Evolutionary conservation across 1,140 invertebrate species (phyloP), one percentile per base, ranked within the genome.

Genomic region (Thereuonema tuberculata): DNA sequence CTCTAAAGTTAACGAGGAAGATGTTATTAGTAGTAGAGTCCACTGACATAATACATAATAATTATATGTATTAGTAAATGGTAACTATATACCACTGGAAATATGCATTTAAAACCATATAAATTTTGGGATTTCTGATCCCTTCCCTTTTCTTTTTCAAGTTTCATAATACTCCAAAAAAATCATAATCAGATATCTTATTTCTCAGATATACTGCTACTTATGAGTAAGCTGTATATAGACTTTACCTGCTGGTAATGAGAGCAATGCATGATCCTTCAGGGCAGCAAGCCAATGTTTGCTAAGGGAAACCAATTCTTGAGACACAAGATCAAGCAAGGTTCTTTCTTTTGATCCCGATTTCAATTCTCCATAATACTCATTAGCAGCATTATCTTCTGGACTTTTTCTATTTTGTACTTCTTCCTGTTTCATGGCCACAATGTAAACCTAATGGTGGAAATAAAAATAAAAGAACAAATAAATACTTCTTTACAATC

Each of bases 211-310:
- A n/a, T n/a, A n/a, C n/a, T n/a, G n/a, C n/a, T n/a, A n/a, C n/a
- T n/a, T n/a, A n/a, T n/a, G n/a, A n/a, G n/a, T n/a, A n/a, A n/a
- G n/a, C n/a, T n/a, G n/a, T n/a, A n/a, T n/a, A n/a, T n/a, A n/a
- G n/a, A n/a, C n/a, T n/a, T n/a, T 73, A 87, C 85, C 85, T 63
- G 85, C 78, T 1, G 95, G 93, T 61, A 99, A 76, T 65, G 93
- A 91, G 12, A 99, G 74, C 37, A 99, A 75, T 1, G 96, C 94
- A 70, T 98, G 87, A 78, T 99, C 96, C 72, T 86, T 86, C 58
- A 99, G 76, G 1, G 93, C 92, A 3, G 89, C 85, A 17, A 97
- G 74, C 96, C 96, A 99, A 73, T 97, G 86, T 63, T 89, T 84
- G 60, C 92, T 91, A 31, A 99, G 77, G 69, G 85, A 86, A 56